Base-by-base conservation (phyloP, 2,888 invertebrate species). In the Empis stercorea region DNA sequence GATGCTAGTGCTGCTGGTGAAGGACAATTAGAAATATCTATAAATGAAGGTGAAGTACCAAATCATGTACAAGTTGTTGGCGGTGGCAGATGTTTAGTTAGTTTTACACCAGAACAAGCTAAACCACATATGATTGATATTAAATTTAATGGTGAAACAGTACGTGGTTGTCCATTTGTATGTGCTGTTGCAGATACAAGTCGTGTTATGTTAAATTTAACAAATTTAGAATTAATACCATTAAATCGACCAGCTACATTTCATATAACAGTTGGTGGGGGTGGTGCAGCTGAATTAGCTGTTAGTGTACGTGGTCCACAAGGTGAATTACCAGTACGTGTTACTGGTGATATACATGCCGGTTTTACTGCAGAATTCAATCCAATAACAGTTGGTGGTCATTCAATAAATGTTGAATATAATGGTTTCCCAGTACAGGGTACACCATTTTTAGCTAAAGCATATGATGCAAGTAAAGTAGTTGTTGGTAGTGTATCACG, bases 1-100 rank as follows among this genome's bases (percentile, higher is more conserved):
- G 96, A 97, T 72, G 97, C 96, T 43, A 92, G 91, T 64, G 89
- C 93, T 63, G 97, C 97, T 45, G 99, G 99, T 37, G 97, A 97
- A 75, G 99, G 99, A 44, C 96, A 97, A 72, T 76, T 99, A 61
- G 97, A 99, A 77, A 99, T 99, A 63, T 95, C 95, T 60, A 95
- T 99, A 65, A 97, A 99, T 70, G 94, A 95, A 73, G 97, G 97
- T 56, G 92, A 95, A 75, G 93, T 99, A 52, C 96, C 97, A 43
- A 99, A 99, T 75, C 94, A 95, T 69, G 96, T 97, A 20, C 86
- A 87, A 73, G 94, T 95, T 46, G 88, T 96, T 14, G 94, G 94
- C 30, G 93, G 94, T 43, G 96, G 95, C 44, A 80, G 91, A 54
- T 95, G 94, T 62, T 76, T 93, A 43, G 94, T 95, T 30, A 91